Evolutionary conservation across 1,140 invertebrate species (phyloP).

Genomic region (Myzus persicae): DNA sequence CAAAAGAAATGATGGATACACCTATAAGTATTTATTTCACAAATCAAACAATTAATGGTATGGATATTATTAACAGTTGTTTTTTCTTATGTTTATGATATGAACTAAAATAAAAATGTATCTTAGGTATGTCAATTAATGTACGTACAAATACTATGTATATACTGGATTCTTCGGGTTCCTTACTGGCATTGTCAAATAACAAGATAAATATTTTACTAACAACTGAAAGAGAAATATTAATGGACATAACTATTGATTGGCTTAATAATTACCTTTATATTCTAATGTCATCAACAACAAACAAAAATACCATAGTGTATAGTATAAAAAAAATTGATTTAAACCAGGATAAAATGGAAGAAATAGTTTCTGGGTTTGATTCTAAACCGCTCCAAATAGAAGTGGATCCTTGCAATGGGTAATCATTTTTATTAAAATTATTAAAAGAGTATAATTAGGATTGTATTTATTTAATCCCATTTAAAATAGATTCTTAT

Average conservation of each 20-base stretch:
- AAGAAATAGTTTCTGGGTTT: constrained; percentile 74
- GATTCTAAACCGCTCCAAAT: constrained; percentile 75
- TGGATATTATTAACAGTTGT: background rate
- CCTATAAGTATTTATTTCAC: constrained; percentile 28
- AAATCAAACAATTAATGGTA: constrained; percentile 46
- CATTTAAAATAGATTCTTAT: constrained; percentile 73
- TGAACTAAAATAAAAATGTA: constrained; percentile 34
- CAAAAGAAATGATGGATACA: constrained; percentile 33
- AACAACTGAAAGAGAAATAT: background rate
- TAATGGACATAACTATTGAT: constrained; percentile 75
- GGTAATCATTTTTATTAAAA: constrained; percentile 67
- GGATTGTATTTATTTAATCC: background rate
- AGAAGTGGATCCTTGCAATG: constrained; percentile 91
- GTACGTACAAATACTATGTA: constrained; percentile 76
- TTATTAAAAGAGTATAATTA: background rate
- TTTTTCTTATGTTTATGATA: background rate
- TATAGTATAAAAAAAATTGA: constrained; percentile 81
- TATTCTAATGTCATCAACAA: constrained; percentile 70
- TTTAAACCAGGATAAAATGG: constrained; percentile 74
- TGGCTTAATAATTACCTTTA: constrained; percentile 87
- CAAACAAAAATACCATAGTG: constrained; percentile 62
- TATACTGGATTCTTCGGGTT: constrained; percentile 75
- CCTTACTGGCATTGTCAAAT: constrained; percentile 69
- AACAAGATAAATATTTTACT: constrained; percentile 60
- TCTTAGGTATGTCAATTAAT: constrained; percentile 78